Evolutionary conservation across 2,113 vertebrate genomes (phyloP), one percentile per base, ranked within the genome.

Genomic region (Fulmarus glacialis): DNA sequence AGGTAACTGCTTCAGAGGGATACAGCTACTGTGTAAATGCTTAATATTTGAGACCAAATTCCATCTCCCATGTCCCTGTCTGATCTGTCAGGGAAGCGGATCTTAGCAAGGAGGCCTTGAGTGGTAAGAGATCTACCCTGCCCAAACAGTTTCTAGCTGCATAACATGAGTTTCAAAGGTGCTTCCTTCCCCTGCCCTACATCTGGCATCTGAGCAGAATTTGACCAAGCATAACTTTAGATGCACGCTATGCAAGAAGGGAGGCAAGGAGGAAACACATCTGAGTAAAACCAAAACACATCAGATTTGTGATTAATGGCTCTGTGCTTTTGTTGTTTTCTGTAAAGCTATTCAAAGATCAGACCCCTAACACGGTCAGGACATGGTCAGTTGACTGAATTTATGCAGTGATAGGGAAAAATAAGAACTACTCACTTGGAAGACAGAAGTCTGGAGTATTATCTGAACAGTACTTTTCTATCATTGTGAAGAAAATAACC

Each of bases 401-500:
- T 95, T 91, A 82, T 89, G 48, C n/a, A 59, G 18, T 30, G 43
- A 73, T 75, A 77, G 34, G 52, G 78, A 86, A 82, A 70, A 93
- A 63, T 27, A 96, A 80, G 53, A 82, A 32, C 68, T 52, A 67
- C 63, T 90, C 73, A 36, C 6, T 14, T 3, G 5, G 58, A 90
- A 96, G 95, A 67, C 48, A 92, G 90, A 96, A 96, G 58, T 63
- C 70, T 89, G 73, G 45, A 90, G 22, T 66, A 14, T 85, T 91
- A 91, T 83, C 89, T 93, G 90, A 92, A 78, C 56, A 38, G 82
- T 88, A 95, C 91, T 94, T 96, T 97, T 94, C 55, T 40, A 60
- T 56, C 66, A 40, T 11, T 92, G 50, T 59, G 90, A 97, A 82
- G 71, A 80, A 96, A 96, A 97, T 80, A 34, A 11, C 30, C 53